Evolutionary conservation across 2,113 vertebrate species (phyloP).

Genomic region (Regulus satrapa): DNA sequence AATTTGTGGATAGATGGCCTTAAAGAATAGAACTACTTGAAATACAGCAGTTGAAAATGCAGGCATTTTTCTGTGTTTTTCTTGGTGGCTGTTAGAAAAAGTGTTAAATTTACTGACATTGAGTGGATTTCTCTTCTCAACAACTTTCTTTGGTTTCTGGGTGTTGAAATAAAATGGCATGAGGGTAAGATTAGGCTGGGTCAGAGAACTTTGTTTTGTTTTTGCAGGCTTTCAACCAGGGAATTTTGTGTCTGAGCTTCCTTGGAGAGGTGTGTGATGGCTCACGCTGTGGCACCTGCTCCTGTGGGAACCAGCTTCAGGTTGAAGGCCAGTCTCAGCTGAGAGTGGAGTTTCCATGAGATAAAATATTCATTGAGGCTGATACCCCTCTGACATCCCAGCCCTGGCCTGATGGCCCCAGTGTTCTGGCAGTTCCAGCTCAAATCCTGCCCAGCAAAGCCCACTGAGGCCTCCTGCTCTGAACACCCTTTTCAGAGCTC

Average conservation of each 20-base stretch:
- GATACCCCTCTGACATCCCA: background rate
- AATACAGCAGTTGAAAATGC: background rate
- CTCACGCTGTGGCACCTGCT: background rate
- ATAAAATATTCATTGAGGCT: background rate
- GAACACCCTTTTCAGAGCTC: background rate
- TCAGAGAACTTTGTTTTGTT: background rate
- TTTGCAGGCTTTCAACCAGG: background rate
- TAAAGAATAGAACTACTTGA: background rate
- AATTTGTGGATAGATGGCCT: background rate
- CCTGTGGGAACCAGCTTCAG: background rate
- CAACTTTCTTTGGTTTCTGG: background rate
- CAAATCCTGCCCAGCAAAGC: background rate
- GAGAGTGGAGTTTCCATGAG: background rate
- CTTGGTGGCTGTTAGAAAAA: background rate
- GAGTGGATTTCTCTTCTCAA: background rate
- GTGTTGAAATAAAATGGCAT: background rate
- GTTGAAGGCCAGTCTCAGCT: background rate
- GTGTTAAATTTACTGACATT: background rate
- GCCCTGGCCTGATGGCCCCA: background rate
- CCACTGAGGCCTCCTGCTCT: background rate
- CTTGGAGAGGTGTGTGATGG: background rate
- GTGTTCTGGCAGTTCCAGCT: background rate
- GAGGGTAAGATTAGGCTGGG: background rate
- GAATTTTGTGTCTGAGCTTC: background rate
- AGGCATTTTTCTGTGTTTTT: background rate